Conservation (phyloP, 2,888 invertebrate genomes). For the Platycheirus albimanus region DNA sequence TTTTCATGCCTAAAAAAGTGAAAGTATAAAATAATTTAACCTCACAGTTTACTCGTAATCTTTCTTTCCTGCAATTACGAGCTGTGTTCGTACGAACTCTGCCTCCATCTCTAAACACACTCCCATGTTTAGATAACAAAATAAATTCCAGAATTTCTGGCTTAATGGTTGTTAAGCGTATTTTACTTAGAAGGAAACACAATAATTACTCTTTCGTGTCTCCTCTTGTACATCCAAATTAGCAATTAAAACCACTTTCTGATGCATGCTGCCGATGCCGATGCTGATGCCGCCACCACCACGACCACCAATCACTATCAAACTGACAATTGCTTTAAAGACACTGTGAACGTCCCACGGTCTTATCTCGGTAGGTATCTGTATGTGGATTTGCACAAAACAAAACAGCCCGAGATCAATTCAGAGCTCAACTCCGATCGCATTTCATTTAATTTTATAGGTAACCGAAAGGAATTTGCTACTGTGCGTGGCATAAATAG, state of each 20-base stretch:
- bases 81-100: neutral
- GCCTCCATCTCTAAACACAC: neutral
- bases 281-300: no score
- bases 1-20: no score
- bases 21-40: no score
- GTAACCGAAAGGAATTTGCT: slow-evolving; percentile 63
- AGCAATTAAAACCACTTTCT: slow-evolving; percentile 36
- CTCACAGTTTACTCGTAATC: no score
- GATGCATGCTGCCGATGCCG: neutral
- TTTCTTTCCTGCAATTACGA: slow-evolving; percentile 16
- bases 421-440: slow-evolving; percentile 57
- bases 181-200: slow-evolving; percentile 39
- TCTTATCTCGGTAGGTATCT: neutral
- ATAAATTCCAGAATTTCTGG: slow-evolving; percentile 27
- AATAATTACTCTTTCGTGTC: slow-evolving; percentile 56
- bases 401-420: slow-evolving; percentile 37
- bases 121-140: neutral
- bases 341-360: slow-evolving; percentile 28
- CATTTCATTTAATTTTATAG: slow-evolving; percentile 63
- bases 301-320: no score
- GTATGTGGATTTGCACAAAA: neutral
- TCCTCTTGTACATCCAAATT: slow-evolving; percentile 17
- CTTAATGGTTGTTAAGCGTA: slow-evolving; percentile 16
- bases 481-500: slow-evolving; percentile 59
- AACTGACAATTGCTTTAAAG: no score